phyloP scores from a whole-genome alignment of 2,113 vertebrate species.

The Tauraco erythrolophus region DNA sequence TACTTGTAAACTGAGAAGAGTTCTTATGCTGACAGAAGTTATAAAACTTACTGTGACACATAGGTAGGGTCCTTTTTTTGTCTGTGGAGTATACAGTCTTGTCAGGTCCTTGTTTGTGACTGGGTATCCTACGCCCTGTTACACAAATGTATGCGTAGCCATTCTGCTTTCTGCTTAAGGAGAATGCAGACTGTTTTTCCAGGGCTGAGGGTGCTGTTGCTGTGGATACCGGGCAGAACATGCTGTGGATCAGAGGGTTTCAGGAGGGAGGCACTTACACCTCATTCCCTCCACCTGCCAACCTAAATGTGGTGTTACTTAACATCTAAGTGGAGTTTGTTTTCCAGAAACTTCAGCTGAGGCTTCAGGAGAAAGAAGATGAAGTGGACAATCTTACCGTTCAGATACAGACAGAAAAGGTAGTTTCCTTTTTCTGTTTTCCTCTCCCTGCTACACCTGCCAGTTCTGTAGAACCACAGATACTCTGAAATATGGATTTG shows the following conservation, averaged over 20 bases:
- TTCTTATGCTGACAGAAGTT: neutral
- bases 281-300: neutral
- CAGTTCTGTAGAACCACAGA: neutral
- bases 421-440: conserved; percentile 30
- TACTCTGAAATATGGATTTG: neutral
- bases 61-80: neutral
- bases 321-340: neutral
- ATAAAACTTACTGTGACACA: neutral
- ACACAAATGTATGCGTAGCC: neutral
- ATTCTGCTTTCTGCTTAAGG: neutral
- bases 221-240: neutral
- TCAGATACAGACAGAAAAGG: conserved; percentile 87
- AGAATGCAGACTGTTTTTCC: neutral
- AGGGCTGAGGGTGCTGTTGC: neutral
- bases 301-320: neutral
- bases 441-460: neutral
- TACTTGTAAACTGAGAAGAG: neutral
- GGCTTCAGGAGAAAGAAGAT: conserved; percentile 86
- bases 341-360: conserved; percentile 83
- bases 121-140: neutral
- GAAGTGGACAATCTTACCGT: conserved; percentile 78
- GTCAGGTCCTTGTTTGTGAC: neutral
- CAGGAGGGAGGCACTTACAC: neutral
- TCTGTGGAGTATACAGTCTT: neutral
- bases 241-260: neutral